A percentile compares a stretch with the other conserved stretches of the same genome.
Conservation (phyloP, 2,113 vertebrate species). For the Limnothrissa miodon region DNA sequence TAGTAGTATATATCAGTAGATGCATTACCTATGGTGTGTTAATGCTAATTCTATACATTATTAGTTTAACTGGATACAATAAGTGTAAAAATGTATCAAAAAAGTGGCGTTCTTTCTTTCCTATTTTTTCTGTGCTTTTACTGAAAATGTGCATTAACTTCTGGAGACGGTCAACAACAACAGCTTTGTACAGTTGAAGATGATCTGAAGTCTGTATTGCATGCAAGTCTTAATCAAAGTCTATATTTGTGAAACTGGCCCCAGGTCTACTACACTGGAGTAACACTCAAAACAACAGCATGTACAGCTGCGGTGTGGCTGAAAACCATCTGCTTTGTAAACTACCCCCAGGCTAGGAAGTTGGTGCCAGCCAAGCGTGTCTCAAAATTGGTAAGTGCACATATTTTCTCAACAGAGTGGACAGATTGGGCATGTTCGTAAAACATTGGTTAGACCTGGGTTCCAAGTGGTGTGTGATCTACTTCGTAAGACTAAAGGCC, state of each 20-base stretch:
- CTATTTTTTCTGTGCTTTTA: too few species aligned
- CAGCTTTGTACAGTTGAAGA: too few species aligned
- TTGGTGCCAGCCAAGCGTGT: background rate
- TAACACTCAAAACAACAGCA: background rate
- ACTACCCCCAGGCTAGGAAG: background rate
- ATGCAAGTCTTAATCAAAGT: background rate
- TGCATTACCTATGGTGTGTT: too few species aligned
- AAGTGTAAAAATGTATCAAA: too few species aligned
- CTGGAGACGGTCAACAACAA: too few species aligned
- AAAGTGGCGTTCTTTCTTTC: too few species aligned
- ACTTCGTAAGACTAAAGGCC: background rate
- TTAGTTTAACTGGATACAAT: too few species aligned
- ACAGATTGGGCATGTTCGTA: background rate
- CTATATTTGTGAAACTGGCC: background rate
- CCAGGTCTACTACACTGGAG: background rate
- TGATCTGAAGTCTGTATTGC: too few species aligned
- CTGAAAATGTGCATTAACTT: too few species aligned
- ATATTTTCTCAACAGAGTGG: slow-evolving; percentile 16
- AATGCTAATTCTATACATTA: too few species aligned
- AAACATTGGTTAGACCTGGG: slow-evolving; percentile 13
- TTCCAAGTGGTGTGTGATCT: background rate
- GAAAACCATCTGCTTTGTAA: slow-evolving; percentile 12
- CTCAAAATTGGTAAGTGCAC: background rate
- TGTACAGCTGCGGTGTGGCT: background rate
- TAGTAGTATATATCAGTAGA: background rate